Conservation (phyloP, 53 echinoderm and acorn worm species). For the Henricia sp. region DNA sequence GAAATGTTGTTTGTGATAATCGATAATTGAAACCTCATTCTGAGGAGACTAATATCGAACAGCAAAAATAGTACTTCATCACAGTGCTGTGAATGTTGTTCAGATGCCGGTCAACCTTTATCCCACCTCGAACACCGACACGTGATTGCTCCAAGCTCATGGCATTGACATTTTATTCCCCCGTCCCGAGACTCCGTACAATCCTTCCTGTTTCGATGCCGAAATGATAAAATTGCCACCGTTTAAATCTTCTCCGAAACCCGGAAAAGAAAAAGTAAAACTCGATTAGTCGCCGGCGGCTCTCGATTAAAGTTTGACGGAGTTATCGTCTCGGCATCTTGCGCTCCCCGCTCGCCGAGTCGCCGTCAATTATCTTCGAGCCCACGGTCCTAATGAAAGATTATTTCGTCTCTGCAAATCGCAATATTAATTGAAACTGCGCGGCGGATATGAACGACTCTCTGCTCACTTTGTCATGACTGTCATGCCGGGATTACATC, state of each 20-base stretch:
- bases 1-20: too few species aligned
- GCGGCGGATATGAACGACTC: too few species aligned
- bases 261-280: background rate
- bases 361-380: too few species aligned
- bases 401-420: background rate
- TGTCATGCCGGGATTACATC: too few species aligned
- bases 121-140: background rate
- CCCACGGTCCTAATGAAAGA: conserved; percentile 21
- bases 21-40: too few species aligned
- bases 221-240: conserved; percentile 8
- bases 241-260: background rate
- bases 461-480: background rate
- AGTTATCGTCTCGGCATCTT: background rate
- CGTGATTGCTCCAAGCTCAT: background rate
- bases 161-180: conserved; percentile 24
- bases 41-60: too few species aligned
- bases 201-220: conserved; percentile 39
- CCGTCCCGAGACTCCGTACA: background rate
- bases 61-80: background rate
- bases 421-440: background rate
- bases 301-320: background rate
- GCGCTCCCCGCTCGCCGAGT: background rate
- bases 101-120: background rate
- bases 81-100: background rate
- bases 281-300: background rate